Evolutionary conservation across 1,140 invertebrate species (phyloP), one percentile per base, ranked within the genome.

Genomic region (Samia ricini): DNA sequence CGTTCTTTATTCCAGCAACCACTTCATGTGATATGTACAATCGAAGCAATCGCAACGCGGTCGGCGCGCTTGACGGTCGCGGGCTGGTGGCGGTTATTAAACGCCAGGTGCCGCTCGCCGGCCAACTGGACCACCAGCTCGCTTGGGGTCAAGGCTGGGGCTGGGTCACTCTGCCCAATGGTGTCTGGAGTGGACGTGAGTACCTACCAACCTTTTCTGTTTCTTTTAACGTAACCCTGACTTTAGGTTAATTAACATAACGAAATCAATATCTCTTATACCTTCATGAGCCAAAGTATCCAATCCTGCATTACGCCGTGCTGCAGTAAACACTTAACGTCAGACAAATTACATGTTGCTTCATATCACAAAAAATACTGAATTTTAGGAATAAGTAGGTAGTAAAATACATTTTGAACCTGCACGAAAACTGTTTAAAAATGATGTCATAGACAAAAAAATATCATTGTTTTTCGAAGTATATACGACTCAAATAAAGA

Each of bases 111-210:
- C 90, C 90, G 15, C 77, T 91, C 22, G 90, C 90, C 0, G 90
- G 90, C 1, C 88, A 91, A 64, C 75, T 91, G 26, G 85, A 86
- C 36, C 83, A 90, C 49, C 84, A 91, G 72, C 85, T 91, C 10
- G 83, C 89, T 8, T 91, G 90, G 88, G 89, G 92, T 3, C 92
- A 93, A 61, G 92, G 92, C 22, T 93, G 92, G 92, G 92, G 92
- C 5, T 93, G 92, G 92, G 92, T 92, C 61, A 93, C 92, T 1
- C 69, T 93, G 66, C 92, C 92, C 6, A 93, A 93, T 60, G 92
- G 92, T 1, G 92, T 92, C 0, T 93, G 92, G 92, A 93, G 91
- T 72, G 92, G 92, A 73, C 91, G 92, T 88, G 68, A 89, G 89
- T 90, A 61, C 23, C 51, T 26, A 15, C 6, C 50, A 10, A 22